A percentile compares a stretch with the other conserved stretches of the same genome.
Evolutionary conservation across 1,140 invertebrate genomes (phyloP).

Genomic region (Cherax destructor): DNA sequence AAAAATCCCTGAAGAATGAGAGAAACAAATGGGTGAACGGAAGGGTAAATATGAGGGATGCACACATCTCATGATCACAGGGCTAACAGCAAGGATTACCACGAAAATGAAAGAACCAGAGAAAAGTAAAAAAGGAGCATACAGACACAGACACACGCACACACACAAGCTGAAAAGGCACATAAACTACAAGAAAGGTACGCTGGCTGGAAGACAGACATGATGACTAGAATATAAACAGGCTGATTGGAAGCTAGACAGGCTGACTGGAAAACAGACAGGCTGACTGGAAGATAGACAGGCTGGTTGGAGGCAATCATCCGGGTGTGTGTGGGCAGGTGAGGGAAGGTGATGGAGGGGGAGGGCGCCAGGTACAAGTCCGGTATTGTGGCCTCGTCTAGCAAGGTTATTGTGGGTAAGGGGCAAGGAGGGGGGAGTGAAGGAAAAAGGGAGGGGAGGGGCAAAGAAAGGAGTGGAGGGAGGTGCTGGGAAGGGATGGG

Average conservation of each 20-base stretch:
- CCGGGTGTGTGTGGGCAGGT: not conserved
- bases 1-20: too few relatives aligned
- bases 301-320: not conserved
- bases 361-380: not conserved
- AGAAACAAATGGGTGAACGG: too few relatives aligned
- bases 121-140: not conserved
- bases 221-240: not conserved
- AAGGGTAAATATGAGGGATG: too few relatives aligned
- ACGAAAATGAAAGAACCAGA: too few relatives aligned
- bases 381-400: constrained; percentile 6
- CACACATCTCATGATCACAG: too few relatives aligned
- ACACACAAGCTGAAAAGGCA: not conserved
- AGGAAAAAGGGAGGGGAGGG: too few relatives aligned
- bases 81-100: too few relatives aligned
- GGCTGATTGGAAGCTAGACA: not conserved
- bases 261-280: not conserved
- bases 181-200: not conserved
- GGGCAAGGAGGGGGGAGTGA: not conserved
- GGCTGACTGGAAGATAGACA: not conserved
- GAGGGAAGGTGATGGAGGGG: not conserved
- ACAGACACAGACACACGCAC: not conserved
- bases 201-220: constrained; percentile 1
- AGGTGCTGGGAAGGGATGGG: not conserved
- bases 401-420: not conserved
- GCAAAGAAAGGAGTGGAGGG: not conserved